A percentile compares a stretch with the other conserved stretches of the same genome.
These are phyloP conservation scores for Caenorhabditis sp. DNA, from an alignment of 2,888 invertebrate genomes.

Conservation along the genomic window DNA sequence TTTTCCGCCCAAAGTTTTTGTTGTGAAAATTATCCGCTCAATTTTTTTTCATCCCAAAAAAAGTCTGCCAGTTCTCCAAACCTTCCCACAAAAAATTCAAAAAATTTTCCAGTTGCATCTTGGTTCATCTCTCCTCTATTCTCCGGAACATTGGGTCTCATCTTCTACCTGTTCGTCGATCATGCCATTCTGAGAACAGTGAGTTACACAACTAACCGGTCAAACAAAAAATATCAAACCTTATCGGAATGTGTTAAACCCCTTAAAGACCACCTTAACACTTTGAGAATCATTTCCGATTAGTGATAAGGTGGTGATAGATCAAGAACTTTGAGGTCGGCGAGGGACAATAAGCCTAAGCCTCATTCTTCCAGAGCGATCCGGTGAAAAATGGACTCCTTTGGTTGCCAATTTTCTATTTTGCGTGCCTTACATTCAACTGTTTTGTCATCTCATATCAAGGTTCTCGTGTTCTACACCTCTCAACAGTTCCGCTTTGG, in stretches of 20 bases:
- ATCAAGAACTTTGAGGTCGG: too few species aligned
- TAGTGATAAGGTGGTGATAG: too few species aligned
- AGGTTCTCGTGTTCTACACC: slow-evolving; percentile 83
- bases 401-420: slow-evolving; percentile 90
- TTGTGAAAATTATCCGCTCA: too few species aligned
- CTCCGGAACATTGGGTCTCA: slow-evolving; percentile 85
- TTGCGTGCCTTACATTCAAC: slow-evolving; percentile 88
- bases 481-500: slow-evolving; percentile 89
- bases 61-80: too few species aligned
- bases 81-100: neutral
- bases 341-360: too few species aligned
- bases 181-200: slow-evolving; percentile 75
- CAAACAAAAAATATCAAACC: neutral
- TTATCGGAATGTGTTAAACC: neutral
- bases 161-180: slow-evolving; percentile 62
- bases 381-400: slow-evolving; percentile 77
- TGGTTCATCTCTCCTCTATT: slow-evolving; percentile 96
- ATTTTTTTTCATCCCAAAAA: too few species aligned
- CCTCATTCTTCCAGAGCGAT: slow-evolving; percentile 46
- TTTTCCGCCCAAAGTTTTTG: too few species aligned
- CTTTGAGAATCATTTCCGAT: neutral
- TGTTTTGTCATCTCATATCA: slow-evolving; percentile 90
- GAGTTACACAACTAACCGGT: neutral
- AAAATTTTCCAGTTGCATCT: slow-evolving; percentile 78
- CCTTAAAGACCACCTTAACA: too few species aligned